phyloP scores from a whole-genome alignment of 2,797 vertebrate genomes.

The Spizella passerina region DNA sequence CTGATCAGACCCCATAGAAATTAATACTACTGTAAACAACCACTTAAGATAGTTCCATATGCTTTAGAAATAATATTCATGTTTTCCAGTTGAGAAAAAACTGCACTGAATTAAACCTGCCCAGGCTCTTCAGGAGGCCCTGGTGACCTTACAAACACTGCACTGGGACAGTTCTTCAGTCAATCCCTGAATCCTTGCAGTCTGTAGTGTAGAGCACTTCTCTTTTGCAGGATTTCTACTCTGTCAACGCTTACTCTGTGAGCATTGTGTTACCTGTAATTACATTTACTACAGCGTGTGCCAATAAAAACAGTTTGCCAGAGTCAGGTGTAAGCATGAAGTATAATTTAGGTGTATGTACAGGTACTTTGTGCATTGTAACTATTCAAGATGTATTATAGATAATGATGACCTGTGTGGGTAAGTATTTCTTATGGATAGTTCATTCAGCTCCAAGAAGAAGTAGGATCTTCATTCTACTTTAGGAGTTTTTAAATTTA shows the following conservation, averaged over 20 bases:
- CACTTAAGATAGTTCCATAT: not conserved
- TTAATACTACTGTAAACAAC: conserved; percentile 44
- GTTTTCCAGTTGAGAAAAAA: not conserved
- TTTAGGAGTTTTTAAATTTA: not conserved
- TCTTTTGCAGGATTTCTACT: not conserved
- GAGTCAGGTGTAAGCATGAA: not conserved
- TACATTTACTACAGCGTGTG: not conserved
- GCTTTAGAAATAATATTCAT: conserved; percentile 12
- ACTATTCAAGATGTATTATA: not conserved
- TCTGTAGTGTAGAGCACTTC: not conserved
- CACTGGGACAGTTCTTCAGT: rapidly evolving
- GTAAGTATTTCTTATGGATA: not conserved
- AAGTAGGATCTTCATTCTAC: not conserved
- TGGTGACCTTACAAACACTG: not conserved
- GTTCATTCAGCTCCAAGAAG: not conserved
- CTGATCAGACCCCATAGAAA: not conserved
- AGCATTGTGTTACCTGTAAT: not conserved
- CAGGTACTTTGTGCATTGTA: not conserved
- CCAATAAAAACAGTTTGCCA: not conserved
- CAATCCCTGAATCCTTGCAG: not conserved
- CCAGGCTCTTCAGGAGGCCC: not conserved
- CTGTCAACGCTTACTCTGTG: not conserved
- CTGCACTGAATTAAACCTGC: not conserved
- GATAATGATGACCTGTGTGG: not conserved
- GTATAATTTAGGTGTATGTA: not conserved